These are phyloP conservation scores for Papilio aristodemus DNA, from an alignment of 1,140 invertebrate genomes.

Conservation along the genomic window DNA sequence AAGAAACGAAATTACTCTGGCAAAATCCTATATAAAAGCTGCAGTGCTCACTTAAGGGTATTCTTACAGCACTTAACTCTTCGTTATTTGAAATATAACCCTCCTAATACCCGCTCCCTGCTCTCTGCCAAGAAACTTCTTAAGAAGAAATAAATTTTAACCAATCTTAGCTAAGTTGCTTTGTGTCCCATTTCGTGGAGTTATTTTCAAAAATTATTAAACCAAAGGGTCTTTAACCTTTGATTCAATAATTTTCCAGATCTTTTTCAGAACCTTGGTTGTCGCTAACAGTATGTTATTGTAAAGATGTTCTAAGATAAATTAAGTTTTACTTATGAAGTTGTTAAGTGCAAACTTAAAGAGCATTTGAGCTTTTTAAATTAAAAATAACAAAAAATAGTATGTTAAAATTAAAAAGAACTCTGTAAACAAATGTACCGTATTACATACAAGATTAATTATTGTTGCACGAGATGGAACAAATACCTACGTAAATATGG, in stretches of 20 bases:
- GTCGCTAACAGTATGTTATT: too few species aligned
- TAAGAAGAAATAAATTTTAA: slow-evolving; percentile 12
- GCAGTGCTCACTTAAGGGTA: neutral
- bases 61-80: slow-evolving; percentile 4
- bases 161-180: slow-evolving; percentile 12
- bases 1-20: neutral
- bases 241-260: too few species aligned
- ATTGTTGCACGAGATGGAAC: neutral
- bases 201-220: neutral
- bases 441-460: neutral
- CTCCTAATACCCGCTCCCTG: neutral
- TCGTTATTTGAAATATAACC: slow-evolving; percentile 21
- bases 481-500: neutral
- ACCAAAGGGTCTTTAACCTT: too few species aligned
- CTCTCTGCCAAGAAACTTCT: neutral
- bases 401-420: neutral
- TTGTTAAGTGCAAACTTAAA: too few species aligned
- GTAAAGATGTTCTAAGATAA: too few species aligned
- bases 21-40: neutral
- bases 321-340: too few species aligned
- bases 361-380: too few species aligned
- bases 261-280: too few species aligned
- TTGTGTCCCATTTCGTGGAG: neutral
- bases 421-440: too few species aligned
- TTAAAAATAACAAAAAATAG: too few species aligned